phyloP scores from a whole-genome alignment of 2,797 vertebrate genomes.

The Sandelia bainsii region DNA sequence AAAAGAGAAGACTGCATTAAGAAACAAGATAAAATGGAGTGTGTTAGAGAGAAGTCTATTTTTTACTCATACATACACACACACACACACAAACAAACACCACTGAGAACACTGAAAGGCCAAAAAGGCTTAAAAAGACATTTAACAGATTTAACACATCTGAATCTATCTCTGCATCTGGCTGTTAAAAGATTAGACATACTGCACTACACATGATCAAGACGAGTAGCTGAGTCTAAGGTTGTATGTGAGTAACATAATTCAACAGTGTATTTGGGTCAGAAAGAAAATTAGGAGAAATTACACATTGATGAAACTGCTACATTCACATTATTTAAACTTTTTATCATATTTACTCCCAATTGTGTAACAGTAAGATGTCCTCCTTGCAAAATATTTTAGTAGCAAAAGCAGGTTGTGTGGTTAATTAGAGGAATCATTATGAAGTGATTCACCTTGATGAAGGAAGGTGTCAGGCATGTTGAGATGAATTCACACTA shows the following conservation, averaged over 20 bases:
- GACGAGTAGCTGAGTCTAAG: neutral
- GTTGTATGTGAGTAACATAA: slow-evolving; percentile 1
- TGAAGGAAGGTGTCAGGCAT: neutral
- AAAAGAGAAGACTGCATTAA: slow-evolving; percentile 55
- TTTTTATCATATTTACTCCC: slow-evolving; percentile 10
- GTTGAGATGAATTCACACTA: neutral
- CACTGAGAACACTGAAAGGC: slow-evolving; percentile 50
- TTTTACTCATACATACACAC: slow-evolving; percentile 21
- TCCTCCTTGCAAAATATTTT: neutral
- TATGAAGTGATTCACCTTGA: slow-evolving; percentile 5
- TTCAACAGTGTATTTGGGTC: slow-evolving; percentile 1
- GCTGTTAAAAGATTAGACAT: slow-evolving; percentile 44
- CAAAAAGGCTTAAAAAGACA: slow-evolving; percentile 16
- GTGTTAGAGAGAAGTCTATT: slow-evolving; percentile 32
- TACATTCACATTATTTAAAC: neutral
- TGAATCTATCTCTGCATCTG: slow-evolving; percentile 30
- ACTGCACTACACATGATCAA: slow-evolving; percentile 12
- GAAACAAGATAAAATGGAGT: slow-evolving; percentile 52
- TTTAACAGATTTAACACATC: slow-evolving; percentile 9
- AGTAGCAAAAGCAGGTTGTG: neutral
- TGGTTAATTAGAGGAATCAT: neutral
- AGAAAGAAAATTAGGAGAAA: neutral
- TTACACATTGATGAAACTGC: slow-evolving; percentile 1
- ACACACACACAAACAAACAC: slow-evolving; percentile 27
- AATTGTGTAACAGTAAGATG: slow-evolving; percentile 1